Evolutionary conservation across 1,140 invertebrate species (phyloP).

Genomic region (Arctopsyche grandis): DNA sequence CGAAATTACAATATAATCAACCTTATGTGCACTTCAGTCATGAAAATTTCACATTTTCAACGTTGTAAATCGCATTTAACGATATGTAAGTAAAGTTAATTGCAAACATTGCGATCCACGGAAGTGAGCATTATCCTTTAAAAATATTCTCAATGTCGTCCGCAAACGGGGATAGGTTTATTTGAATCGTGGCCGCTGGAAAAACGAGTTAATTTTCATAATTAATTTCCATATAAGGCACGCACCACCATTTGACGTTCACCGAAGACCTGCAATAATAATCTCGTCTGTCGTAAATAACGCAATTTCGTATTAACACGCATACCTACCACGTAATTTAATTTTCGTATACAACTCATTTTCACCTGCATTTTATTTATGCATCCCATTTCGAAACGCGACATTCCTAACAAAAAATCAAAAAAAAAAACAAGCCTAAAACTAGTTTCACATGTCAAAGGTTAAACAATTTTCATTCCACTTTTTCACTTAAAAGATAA

Average conservation of each 20-base stretch:
- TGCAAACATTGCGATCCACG: background rate
- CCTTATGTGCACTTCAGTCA: background rate
- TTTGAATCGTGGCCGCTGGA: background rate
- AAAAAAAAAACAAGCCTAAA: too few relatives aligned
- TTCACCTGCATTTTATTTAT: background rate
- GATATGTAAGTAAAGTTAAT: background rate
- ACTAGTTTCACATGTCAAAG: background rate
- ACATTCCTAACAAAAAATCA: background rate
- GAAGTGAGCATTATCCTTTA: background rate
- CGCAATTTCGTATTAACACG: background rate
- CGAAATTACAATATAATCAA: too few relatives aligned
- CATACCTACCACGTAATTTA: too few relatives aligned
- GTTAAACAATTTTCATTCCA: background rate
- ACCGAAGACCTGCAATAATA: background rate
- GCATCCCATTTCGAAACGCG: background rate
- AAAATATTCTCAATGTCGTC: constrained; percentile 8
- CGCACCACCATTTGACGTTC: background rate
- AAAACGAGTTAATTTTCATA: constrained; percentile 16
- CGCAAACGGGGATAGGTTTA: background rate
- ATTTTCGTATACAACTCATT: background rate
- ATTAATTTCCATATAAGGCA: constrained; percentile 24
- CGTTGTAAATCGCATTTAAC: background rate
- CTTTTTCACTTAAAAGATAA: background rate
- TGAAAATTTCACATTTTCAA: background rate
- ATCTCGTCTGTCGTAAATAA: constrained; percentile 2